Conservation (phyloP, 1,140 invertebrate species). For the Cephus cinctus region DNA sequence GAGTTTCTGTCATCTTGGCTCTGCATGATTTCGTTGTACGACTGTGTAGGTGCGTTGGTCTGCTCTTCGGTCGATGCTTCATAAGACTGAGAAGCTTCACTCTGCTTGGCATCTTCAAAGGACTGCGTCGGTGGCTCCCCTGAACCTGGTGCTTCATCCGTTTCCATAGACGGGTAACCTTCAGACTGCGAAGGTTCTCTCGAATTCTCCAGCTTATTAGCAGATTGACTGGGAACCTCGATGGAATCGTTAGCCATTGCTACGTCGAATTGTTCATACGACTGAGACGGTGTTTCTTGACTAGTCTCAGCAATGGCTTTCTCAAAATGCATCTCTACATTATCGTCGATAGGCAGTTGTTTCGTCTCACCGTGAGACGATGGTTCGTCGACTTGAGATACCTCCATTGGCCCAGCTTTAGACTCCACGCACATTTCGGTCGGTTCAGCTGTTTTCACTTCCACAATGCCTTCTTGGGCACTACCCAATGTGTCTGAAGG, state of each 20-base stretch:
- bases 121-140: slow-evolving; percentile 44
- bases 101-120: slow-evolving; percentile 39
- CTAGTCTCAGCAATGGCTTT: slow-evolving; percentile 31
- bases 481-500: slow-evolving; percentile 16
- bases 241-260: slow-evolving; percentile 23
- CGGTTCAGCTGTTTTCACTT: slow-evolving; percentile 23
- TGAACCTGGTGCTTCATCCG: slow-evolving; percentile 22
- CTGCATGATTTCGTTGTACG: slow-evolving; percentile 42
- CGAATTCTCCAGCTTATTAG: slow-evolving; percentile 38
- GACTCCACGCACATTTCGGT: slow-evolving; percentile 17
- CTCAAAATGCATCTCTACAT: slow-evolving; percentile 25
- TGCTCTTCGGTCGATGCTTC: slow-evolving; percentile 24
- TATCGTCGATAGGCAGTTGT: slow-evolving; percentile 8
- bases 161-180: slow-evolving; percentile 36
- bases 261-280: slow-evolving; percentile 38
- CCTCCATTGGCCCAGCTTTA: slow-evolving; percentile 9
- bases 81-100: slow-evolving; percentile 37
- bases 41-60: slow-evolving; percentile 46
- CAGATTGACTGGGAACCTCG: slow-evolving; percentile 47
- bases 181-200: slow-evolving; percentile 37
- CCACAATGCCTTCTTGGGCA: slow-evolving; percentile 16
- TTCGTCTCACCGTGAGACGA: slow-evolving; percentile 26
- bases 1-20: slow-evolving; percentile 28
- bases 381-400: slow-evolving; percentile 21
- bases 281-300: slow-evolving; percentile 47